Conservation (phyloP, 2,888 invertebrate genomes). For the Diogma glabrata region DNA sequence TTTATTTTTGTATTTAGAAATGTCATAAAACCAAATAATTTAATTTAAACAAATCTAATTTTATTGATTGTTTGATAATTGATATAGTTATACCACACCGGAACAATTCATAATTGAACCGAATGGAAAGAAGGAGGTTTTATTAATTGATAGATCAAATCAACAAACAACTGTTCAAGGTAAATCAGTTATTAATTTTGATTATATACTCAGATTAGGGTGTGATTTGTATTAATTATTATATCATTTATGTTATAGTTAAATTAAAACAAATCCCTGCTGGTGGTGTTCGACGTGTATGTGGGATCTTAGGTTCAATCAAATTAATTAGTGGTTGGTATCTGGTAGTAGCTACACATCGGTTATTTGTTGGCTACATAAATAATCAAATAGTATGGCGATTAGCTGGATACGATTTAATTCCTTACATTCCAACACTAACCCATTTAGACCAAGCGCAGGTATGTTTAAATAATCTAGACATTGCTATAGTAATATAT, state of each 20-base stretch:
- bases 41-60: constrained; percentile 15
- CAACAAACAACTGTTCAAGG: constrained; percentile 61
- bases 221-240: neutral
- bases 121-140: constrained; percentile 55
- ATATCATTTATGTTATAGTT: constrained; percentile 24
- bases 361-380: constrained; percentile 64
- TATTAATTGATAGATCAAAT: constrained; percentile 75
- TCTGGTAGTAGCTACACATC: constrained; percentile 77
- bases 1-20: no score
- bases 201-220: no score
- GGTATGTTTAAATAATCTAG: constrained; percentile 29
- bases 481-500: neutral
- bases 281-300: constrained; percentile 55
- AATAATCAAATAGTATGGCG: constrained; percentile 70
- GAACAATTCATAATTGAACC: constrained; percentile 86
- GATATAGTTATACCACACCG: constrained; percentile 67
- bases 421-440: constrained; percentile 75
- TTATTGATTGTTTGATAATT: constrained; percentile 17
- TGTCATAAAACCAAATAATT: no score
- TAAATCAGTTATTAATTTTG: constrained; percentile 29
- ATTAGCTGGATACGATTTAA: constrained; percentile 64
- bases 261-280: constrained; percentile 51
- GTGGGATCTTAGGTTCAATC: constrained; percentile 80
- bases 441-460: constrained; percentile 76
- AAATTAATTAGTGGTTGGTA: constrained; percentile 76